Percentiles rank a stretch among this genome's conserved stretches.
phyloP scores from a whole-genome alignment of 2,797 vertebrate genomes.

The Phrynocephalus guinanensis region DNA sequence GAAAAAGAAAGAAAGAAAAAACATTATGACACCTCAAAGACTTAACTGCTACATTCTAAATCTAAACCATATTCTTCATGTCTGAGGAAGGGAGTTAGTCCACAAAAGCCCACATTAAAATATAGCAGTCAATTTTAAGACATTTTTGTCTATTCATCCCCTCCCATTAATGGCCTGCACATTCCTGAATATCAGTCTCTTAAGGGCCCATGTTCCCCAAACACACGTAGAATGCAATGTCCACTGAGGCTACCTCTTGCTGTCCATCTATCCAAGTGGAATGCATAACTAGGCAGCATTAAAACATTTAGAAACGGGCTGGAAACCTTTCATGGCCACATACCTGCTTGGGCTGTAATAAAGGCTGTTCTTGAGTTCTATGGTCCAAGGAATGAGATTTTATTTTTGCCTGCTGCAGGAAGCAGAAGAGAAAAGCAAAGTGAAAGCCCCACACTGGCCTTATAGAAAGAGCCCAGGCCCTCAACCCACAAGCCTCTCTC shows the following conservation, averaged over 20 bases:
- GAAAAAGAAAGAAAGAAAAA: too few species aligned
- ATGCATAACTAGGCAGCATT: slow-evolving; percentile 1
- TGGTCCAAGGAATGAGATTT: slow-evolving; percentile 90
- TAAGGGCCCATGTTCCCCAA: slow-evolving; percentile 31
- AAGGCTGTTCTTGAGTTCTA: slow-evolving; percentile 87
- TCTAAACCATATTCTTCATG: too few species aligned
- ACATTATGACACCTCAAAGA: too few species aligned
- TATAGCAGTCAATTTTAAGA: too few species aligned
- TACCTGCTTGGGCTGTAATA: slow-evolving; percentile 96
- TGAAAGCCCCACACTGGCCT: background rate
- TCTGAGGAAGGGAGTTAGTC: too few species aligned
- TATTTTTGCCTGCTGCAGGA: slow-evolving; percentile 87
- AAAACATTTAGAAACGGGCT: slow-evolving; percentile 14
- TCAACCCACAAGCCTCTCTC: background rate
- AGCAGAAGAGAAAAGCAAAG: slow-evolving; percentile 56
- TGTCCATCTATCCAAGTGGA: slow-evolving; percentile 30
- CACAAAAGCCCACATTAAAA: too few species aligned
- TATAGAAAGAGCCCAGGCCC: background rate
- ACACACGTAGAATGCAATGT: slow-evolving; percentile 41
- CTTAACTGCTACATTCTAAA: too few species aligned
- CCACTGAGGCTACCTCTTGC: slow-evolving; percentile 44
- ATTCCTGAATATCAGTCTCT: slow-evolving; percentile 16
- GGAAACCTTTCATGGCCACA: background rate
- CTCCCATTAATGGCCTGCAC: background rate
- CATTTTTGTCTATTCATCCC: background rate